phyloP scores from a whole-genome alignment of 2,797 vertebrate genomes.

The Morelia viridis region DNA sequence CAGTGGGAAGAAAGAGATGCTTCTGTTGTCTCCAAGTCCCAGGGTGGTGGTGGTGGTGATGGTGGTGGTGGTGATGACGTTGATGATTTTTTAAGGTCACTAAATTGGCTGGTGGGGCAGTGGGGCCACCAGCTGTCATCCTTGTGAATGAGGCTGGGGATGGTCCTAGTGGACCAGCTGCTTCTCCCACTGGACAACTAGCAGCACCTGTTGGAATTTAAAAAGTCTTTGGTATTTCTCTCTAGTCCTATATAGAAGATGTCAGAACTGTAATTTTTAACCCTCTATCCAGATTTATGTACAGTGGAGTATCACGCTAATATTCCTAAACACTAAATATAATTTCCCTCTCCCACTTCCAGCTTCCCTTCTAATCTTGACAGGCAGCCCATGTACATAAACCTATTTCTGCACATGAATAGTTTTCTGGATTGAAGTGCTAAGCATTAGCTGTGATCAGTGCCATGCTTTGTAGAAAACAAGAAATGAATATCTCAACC shows the following conservation, averaged over 20 bases:
- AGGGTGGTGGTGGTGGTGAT: no score
- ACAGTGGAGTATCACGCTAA: neutral
- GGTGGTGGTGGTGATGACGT: neutral
- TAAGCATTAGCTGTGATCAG: neutral
- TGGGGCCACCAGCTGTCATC: neutral
- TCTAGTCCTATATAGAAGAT: neutral
- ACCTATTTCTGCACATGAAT: neutral
- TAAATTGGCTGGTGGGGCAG: neutral
- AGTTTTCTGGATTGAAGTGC: neutral
- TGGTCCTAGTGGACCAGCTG: neutral
- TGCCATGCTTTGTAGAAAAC: neutral
- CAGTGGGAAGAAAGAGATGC: no score
- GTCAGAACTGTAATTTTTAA: neutral
- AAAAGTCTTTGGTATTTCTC: neutral
- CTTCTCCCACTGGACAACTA: neutral
- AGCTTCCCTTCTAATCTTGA: neutral
- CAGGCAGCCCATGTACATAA: neutral
- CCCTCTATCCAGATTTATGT: neutral
- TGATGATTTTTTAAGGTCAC: neutral
- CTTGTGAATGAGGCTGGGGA: neutral
- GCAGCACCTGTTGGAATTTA: neutral
- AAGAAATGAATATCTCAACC: conserved; percentile 11
- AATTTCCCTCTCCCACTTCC: neutral
- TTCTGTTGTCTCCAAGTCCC: no score
- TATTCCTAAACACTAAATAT: neutral